A percentile compares a stretch with the other conserved stretches of the same genome.
These are phyloP conservation scores for Autographa pulchrina DNA, from an alignment of 2,888 invertebrate species.

Conservation along the genomic window DNA sequence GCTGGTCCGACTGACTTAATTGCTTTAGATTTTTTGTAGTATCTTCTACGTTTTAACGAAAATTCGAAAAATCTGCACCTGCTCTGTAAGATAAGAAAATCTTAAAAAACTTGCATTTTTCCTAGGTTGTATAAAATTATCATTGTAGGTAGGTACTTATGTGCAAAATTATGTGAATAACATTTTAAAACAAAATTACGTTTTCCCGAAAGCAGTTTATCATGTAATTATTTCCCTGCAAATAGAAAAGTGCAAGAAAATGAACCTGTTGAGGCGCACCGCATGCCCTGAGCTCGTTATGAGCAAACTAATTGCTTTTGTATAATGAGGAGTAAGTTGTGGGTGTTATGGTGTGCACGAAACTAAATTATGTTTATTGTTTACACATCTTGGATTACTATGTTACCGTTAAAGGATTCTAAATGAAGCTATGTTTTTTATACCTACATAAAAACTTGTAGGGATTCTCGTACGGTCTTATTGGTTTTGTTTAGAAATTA, in stretches of 20 bases:
- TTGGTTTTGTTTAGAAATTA: too few species aligned
- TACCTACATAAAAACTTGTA: too few species aligned
- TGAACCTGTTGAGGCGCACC: slow-evolving; percentile 30
- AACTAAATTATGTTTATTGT: not conserved
- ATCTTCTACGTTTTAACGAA: too few species aligned
- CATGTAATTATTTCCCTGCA: not conserved
- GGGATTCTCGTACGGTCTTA: too few species aligned
- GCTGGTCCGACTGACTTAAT: too few species aligned
- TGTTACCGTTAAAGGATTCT: not conserved
- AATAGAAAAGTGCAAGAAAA: slow-evolving; percentile 15
- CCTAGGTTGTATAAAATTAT: too few species aligned
- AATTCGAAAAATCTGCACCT: too few species aligned
- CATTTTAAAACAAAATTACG: not conserved
- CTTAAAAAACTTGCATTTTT: too few species aligned
- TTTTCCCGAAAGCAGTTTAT: not conserved
- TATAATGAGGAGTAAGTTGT: slow-evolving; percentile 17
- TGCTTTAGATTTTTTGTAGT: too few species aligned
- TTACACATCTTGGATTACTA: not conserved
- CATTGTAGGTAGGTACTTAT: too few species aligned
- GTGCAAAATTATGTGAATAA: not conserved
- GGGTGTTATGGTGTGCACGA: not conserved
- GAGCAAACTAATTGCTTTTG: slow-evolving; percentile 31
- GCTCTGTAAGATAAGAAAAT: too few species aligned
- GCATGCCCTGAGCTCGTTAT: slow-evolving; percentile 33
- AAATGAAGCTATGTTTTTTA: not conserved